phyloP scores from a whole-genome alignment of 2,888 invertebrate species.

The Oligia strigilis region DNA sequence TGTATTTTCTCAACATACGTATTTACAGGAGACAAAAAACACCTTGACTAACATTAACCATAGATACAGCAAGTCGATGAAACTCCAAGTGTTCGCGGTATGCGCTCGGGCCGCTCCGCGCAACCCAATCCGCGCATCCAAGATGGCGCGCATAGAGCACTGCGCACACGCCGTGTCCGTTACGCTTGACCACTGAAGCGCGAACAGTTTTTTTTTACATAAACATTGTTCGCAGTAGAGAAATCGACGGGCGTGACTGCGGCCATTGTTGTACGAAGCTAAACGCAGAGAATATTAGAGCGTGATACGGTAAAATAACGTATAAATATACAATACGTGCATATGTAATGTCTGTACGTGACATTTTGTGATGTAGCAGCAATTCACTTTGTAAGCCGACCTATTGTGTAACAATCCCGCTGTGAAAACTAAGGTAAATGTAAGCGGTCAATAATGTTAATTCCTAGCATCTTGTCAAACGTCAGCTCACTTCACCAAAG shows the following conservation, averaged over 20 bases:
- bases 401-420: background rate
- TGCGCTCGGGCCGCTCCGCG: conserved; percentile 79
- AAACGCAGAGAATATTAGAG: conserved; percentile 88
- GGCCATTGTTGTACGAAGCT: conserved; percentile 87
- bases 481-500: background rate
- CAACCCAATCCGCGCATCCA: conserved; percentile 88
- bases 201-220: conserved; percentile 87
- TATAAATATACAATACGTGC: conserved; percentile 70
- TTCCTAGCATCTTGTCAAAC: background rate
- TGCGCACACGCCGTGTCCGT: conserved; percentile 88
- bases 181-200: conserved; percentile 84
- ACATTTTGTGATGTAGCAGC: conserved; percentile 40
- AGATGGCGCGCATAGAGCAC: conserved; percentile 88
- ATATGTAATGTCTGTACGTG: conserved; percentile 34
- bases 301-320: conserved; percentile 86
- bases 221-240: conserved; percentile 90
- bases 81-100: conserved; percentile 69
- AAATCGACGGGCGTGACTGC: conserved; percentile 89
- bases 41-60: conserved; percentile 20
- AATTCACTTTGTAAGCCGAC: background rate
- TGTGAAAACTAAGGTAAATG: background rate
- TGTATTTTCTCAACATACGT: background rate
- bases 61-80: conserved; percentile 67
- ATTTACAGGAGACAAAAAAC: background rate
- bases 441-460: background rate